Conservation (phyloP, 2,797 vertebrate genomes). For the Oryzias sinensis region DNA sequence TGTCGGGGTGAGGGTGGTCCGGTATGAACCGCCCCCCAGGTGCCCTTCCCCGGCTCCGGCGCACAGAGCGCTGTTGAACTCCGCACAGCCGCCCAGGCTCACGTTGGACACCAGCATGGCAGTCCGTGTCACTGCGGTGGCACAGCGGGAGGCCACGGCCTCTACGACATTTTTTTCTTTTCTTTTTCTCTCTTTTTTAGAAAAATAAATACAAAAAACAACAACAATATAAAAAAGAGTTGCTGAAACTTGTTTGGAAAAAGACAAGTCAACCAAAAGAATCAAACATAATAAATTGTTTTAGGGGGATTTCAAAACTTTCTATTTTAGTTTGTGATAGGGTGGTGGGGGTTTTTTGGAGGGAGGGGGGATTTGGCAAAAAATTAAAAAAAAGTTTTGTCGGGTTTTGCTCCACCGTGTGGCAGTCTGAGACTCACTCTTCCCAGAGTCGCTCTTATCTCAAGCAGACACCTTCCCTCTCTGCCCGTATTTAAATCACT, state of each 20-base stretch:
- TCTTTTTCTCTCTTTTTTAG: background rate
- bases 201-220: background rate
- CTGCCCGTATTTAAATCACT: conserved; percentile 56
- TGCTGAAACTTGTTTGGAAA: conserved; percentile 36
- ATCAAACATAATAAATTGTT: conserved; percentile 4
- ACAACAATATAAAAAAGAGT: background rate
- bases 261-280: conserved; percentile 3
- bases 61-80: conserved; percentile 65
- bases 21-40: conserved; percentile 51
- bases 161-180: conserved; percentile 20
- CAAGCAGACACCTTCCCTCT: conserved; percentile 37
- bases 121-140: conserved; percentile 37
- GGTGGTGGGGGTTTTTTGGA: background rate
- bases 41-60: conserved; percentile 63
- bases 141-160: conserved; percentile 30
- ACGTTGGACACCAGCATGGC: conserved; percentile 78
- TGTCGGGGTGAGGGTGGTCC: conserved; percentile 68
- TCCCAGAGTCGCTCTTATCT: conserved; percentile 27
- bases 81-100: conserved; percentile 74
- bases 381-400: conserved; percentile 44
- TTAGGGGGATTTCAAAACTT: conserved; percentile 47
- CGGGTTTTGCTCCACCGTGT: conserved; percentile 70
- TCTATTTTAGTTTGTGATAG: conserved; percentile 27
- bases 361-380: conserved; percentile 18
- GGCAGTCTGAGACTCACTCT: conserved; percentile 37